These are phyloP conservation scores for Hycleus cichorii DNA, from an alignment of 1,140 invertebrate species.

Conservation along the genomic window DNA sequence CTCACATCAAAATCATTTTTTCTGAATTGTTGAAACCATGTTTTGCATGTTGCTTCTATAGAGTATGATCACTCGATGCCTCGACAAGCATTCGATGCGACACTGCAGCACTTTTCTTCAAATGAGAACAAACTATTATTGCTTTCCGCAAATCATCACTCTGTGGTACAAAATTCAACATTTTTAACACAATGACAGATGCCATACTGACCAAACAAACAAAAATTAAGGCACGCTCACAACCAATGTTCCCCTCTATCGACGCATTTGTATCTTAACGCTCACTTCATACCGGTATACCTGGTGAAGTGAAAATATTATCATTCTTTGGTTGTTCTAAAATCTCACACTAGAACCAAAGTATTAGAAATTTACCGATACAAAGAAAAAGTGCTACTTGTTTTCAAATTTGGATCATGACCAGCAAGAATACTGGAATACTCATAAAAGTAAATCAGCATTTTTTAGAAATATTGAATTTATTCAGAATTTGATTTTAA, in stretches of 20 bases:
- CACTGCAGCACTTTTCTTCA: constrained; percentile 23
- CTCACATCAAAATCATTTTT: constrained; percentile 23
- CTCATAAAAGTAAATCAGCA: no score
- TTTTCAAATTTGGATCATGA: no score
- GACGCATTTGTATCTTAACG: neutral
- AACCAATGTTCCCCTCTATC: neutral
- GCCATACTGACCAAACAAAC: neutral
- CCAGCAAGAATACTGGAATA: no score
- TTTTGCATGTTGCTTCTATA: constrained; percentile 14
- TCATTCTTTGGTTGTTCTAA: no score
- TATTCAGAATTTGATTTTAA: no score
- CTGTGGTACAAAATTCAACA: constrained; percentile 14
- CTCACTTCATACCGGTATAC: neutral
- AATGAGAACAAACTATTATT: constrained; percentile 20
- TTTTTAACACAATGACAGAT: neutral
- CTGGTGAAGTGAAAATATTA: neutral
- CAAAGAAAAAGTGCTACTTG: no score
- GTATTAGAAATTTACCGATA: no score
- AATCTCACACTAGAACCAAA: no score
- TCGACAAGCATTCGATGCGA: constrained; percentile 14
- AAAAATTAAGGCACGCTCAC: neutral
- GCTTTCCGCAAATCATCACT: constrained; percentile 20
- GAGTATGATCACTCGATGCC: constrained; percentile 23
- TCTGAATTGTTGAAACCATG: constrained; percentile 26
- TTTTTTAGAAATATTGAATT: no score